Percentiles rank a stretch among this genome's conserved stretches.
These are phyloP conservation scores for Momotus momota DNA, from an alignment of 2,797 vertebrate species.

Conservation along the genomic window DNA sequence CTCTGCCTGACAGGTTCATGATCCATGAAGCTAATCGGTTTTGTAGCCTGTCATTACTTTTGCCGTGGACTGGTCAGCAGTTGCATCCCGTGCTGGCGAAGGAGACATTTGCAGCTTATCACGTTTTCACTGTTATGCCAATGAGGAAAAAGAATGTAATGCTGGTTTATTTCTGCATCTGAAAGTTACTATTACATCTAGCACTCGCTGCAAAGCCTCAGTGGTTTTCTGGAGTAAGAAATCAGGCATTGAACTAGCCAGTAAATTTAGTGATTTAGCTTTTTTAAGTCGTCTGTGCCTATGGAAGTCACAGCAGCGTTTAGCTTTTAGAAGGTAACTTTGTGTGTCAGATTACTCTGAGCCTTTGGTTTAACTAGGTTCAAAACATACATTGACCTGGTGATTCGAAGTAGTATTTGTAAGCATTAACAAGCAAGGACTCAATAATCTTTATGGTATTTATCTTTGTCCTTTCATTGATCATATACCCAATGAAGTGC, in stretches of 20 bases:
- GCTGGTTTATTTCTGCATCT: neutral
- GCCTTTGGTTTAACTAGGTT: neutral
- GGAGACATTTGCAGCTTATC: neutral
- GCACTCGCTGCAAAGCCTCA: neutral
- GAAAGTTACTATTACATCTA: neutral
- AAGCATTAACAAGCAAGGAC: neutral
- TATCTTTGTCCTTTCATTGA: conserved; percentile 1
- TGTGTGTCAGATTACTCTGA: neutral
- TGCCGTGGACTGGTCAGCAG: neutral
- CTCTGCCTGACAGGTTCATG: conserved; percentile 34
- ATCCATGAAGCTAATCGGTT: conserved; percentile 45
- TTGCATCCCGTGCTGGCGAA: neutral
- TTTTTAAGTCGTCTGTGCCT: neutral
- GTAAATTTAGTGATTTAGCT: neutral
- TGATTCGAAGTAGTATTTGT: neutral
- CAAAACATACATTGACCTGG: neutral
- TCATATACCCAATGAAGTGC: neutral
- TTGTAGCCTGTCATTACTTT: neutral
- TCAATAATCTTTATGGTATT: neutral
- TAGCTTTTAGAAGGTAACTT: neutral
- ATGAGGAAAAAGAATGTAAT: neutral
- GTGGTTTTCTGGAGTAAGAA: neutral
- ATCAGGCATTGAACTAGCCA: neutral
- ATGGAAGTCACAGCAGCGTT: neutral
- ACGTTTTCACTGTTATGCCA: neutral